Evolutionary conservation across 2,113 vertebrate species (phyloP), one percentile per base, ranked within the genome.

Genomic region (Gallinago jamesoni): DNA sequence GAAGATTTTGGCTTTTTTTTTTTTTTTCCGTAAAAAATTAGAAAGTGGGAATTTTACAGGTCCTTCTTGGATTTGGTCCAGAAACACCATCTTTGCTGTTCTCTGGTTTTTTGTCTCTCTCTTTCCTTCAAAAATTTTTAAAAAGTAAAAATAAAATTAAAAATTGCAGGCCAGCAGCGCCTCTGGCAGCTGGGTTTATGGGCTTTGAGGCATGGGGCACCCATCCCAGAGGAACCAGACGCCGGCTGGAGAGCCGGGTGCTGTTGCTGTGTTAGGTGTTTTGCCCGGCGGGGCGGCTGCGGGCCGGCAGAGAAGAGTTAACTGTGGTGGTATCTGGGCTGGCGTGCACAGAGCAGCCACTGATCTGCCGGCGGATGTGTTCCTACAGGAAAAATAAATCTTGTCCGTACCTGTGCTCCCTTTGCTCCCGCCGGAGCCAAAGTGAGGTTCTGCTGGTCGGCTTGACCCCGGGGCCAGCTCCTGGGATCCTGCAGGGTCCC

Each of bases 361-460:
- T 24, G 11, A 92, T 89, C 83, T 20, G 62, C 86, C 69, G 74
- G 9, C 7, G 28, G 30, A 94, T 81, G 35, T 73, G 96, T 93
- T 76, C 66, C 74, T 62, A 89, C 94, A 95, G 74, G 96, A 93
- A 69, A 72, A 87, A 70, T 2, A 47, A 73, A 76, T 92, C 95
- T 48, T 96, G 94, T 5, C 80, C 1, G 5, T 93, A 79, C 95
- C 96, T 95, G 95, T 0, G 73, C 63, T 45, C 12, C 6, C 7
- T 53, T 37, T 1, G 81, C 57, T 80, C 35, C 67, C 1, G 15
- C 78, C 1, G 3, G 30, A 93, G 92, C 59, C 79, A 16, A 59
- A 7, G 11, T 4, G 53, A 86, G 21, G 88, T 7, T 2, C 78
- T 6, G 86, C 28, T 28, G n/a, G 69, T 43, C 43, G 60, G 63